Evolutionary conservation across 2,797 vertebrate species (phyloP), one percentile per base, ranked within the genome.

Genomic region (Tinamus major): DNA sequence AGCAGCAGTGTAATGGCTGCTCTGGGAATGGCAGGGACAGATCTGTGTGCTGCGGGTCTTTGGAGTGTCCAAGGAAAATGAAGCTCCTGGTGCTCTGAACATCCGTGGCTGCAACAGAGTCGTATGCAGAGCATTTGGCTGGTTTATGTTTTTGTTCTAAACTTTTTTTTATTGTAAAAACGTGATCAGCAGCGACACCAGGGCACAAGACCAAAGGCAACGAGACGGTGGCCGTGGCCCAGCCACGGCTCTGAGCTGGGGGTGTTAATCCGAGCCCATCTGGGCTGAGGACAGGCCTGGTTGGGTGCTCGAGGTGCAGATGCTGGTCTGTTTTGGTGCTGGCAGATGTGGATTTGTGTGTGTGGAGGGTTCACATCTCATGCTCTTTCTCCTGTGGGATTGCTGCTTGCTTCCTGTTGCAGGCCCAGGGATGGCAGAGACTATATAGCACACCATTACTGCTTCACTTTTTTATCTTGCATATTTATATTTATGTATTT

Each of bases 211-310:
- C 26, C 27, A 51, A 14, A 14, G 35, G 31, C 18, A 20, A 27
- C 3, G 31, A 56, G 31, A n/a, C 4, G 7, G 31, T 10, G 11
- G 55, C 31, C 10, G 18, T 12, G 18, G 55, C 31, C 31, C 31
- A 19, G 31, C 29, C 44, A 33, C 55, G 8, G 2, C 18, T 35
- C 26, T 39, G 64, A 7, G 10, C 12, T 18, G 31, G 35, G 18
- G 31, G 17, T 18, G 2, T 31, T 42, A 15, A 7, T 7, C 51
- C 24, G 20, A 41, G 64, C 53, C 71, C 39, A 48, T 14, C 20
- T 0, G 0, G 19, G 11, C 6, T 3, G 2, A 2, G 20, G 49
- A 55, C 11, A 8, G 3, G 0, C 46, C 56, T 1, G 0, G 65
- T 67, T 46, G 6, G 65, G 53, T 49, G 29, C n/a, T 53, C 29